Conservation (phyloP, 2,888 invertebrate species). For the Cataglyphis albicans region DNA sequence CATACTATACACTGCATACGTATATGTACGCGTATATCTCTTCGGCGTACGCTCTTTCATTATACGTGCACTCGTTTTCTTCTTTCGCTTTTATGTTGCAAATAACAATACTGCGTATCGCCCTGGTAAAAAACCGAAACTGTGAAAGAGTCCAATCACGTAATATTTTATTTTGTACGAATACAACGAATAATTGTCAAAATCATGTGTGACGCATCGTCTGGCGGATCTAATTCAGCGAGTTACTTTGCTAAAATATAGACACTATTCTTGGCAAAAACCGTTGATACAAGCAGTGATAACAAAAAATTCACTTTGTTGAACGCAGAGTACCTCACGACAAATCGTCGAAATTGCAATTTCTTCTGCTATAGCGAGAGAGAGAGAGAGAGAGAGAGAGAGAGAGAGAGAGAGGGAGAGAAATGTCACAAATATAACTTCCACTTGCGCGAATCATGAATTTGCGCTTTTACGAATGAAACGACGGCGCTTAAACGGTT, state of each 20-base stretch:
- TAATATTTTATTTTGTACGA: conserved; percentile 42
- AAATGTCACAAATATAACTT: neutral
- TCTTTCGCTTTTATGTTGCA: conserved; percentile 34
- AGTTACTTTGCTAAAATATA: conserved; percentile 38
- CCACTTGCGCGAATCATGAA: neutral
- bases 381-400: neutral
- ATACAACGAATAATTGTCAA: conserved; percentile 45
- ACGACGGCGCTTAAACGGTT: neutral
- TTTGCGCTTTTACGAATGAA: neutral
- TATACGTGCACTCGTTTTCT: conserved; percentile 32
- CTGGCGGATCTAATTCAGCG: conserved; percentile 22
- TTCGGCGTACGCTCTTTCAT: conserved; percentile 33
- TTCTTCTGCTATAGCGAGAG: neutral
- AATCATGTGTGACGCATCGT: conserved; percentile 28
- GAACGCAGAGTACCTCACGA: neutral
- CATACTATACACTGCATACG: neutral
- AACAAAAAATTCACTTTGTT: conserved; percentile 31
- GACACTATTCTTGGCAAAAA: neutral
- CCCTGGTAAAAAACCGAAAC: conserved; percentile 2
- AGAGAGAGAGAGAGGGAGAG: neutral
- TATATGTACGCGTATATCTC: too few relatives aligned
- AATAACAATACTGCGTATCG: conserved; percentile 29
- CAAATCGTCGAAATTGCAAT: conserved; percentile 38
- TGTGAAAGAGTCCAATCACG: conserved; percentile 23
- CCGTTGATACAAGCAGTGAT: neutral